phyloP scores from a whole-genome alignment of 2,797 vertebrate genomes.

The Coluber constrictor region DNA sequence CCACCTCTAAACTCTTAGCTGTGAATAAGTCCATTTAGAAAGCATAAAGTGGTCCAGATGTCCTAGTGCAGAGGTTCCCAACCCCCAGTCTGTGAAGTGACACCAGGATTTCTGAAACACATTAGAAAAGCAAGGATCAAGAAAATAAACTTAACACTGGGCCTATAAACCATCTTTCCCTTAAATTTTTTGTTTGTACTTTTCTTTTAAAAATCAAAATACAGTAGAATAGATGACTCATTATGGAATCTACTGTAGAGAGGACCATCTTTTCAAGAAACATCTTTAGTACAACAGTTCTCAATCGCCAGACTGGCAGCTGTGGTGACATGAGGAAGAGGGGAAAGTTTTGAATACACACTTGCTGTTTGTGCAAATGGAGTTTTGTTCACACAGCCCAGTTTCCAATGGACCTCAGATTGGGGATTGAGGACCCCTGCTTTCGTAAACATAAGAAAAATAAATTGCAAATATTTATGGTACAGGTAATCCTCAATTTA shows the following conservation, averaged over 20 bases:
- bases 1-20: not conserved
- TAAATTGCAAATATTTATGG: not conserved
- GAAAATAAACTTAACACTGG: not conserved
- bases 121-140: not conserved
- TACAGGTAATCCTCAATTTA: not conserved
- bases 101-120: not conserved
- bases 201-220: not conserved
- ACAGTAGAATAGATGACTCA: not conserved
- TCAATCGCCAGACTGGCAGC: too few species aligned
- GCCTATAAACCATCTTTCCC: not conserved
- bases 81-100: too few species aligned
- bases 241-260: not conserved
- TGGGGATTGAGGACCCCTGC: too few species aligned
- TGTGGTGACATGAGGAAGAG: fast-evolving
- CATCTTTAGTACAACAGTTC: not conserved
- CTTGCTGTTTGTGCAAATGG: too few species aligned
- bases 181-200: not conserved
- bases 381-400: too few species aligned
- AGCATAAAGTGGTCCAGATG: not conserved
- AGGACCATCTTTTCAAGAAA: not conserved
- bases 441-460: not conserved
- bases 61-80: not conserved
- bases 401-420: too few species aligned
- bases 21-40: not conserved
- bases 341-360: too few species aligned